Conservation (phyloP, 2,113 vertebrate genomes). For the Mola mola region DNA sequence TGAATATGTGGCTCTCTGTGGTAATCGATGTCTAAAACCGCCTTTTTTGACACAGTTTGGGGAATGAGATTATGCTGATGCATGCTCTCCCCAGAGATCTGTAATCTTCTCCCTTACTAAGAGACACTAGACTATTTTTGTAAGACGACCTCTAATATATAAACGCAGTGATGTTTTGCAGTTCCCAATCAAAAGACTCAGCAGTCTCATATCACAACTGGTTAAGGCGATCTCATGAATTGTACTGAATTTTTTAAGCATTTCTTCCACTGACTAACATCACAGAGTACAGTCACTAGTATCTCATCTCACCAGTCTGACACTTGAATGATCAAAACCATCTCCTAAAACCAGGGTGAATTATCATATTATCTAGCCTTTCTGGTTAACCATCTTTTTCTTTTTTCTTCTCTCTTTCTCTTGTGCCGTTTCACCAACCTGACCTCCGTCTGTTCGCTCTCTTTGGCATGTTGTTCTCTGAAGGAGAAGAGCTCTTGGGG, state of each 20-base stretch:
- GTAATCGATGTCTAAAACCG: too few species aligned
- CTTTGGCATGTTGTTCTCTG: conserved; percentile 75
- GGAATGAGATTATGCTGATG: conserved; percentile 35
- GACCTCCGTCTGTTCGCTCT: conserved; percentile 72
- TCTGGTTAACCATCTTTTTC: conserved; percentile 60
- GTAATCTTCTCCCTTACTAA: neutral
- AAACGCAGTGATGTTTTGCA: neutral
- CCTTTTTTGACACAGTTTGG: conserved; percentile 16
- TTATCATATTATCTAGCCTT: conserved; percentile 42
- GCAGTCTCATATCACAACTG: too few species aligned
- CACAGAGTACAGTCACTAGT: conserved; percentile 17
- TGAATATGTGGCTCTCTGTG: conserved; percentile 20
- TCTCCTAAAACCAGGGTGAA: conserved; percentile 33
- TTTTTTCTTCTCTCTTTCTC: conserved; percentile 61
- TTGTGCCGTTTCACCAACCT: conserved; percentile 69
- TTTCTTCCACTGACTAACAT: neutral
- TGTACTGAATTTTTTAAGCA: conserved; percentile 18
- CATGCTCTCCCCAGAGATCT: conserved; percentile 6
- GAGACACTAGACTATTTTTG: neutral
- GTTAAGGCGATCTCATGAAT: too few species aligned
- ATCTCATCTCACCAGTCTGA: conserved; percentile 55
- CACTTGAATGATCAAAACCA: conserved; percentile 43
- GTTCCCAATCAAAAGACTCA: conserved; percentile 19
- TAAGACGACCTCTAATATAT: conserved; percentile 1
- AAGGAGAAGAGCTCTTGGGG: conserved; percentile 85